A percentile compares a stretch with the other conserved stretches of the same genome.
phyloP scores from a whole-genome alignment of 2,888 invertebrate species.

The Lepidocyrtinus sp. region DNA sequence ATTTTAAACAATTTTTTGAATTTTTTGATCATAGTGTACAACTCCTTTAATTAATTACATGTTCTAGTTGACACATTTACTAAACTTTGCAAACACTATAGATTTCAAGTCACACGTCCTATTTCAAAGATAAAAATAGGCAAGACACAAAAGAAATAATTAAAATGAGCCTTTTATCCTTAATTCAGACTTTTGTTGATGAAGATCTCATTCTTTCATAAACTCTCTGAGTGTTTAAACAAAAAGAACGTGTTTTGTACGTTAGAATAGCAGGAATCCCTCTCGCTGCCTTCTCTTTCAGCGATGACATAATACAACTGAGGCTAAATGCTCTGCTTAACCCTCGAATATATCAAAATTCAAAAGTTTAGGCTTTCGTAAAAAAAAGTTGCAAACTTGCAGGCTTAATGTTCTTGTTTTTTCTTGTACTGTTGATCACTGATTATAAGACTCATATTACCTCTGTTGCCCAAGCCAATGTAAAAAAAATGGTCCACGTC shows the following conservation, averaged over 20 bases:
- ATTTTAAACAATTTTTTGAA: not conserved
- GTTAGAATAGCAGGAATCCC: too few species aligned
- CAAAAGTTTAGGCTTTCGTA: not conserved
- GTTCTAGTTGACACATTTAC: not conserved
- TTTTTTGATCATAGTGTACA: too few species aligned
- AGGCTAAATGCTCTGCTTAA: conserved; percentile 32
- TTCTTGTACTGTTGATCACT: not conserved
- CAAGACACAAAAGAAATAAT: not conserved
- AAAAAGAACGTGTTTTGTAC: not conserved
- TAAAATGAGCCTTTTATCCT: not conserved
- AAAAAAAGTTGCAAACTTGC: conserved; percentile 4
- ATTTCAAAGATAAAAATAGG: not conserved
- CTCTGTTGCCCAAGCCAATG: not conserved
- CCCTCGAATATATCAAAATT: conserved; percentile 45
- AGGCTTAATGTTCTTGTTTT: not conserved
- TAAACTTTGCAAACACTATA: not conserved
- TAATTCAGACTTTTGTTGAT: conserved; percentile 1
- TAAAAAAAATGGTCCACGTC: not conserved
- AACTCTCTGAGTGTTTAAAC: not conserved
- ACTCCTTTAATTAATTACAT: not conserved
- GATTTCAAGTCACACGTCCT: not conserved
- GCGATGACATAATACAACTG: conserved; percentile 51
- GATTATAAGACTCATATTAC: conserved; percentile 3
- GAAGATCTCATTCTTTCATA: conserved; percentile 19
- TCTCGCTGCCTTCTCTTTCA: conserved; percentile 32